Percentiles rank a stretch among this genome's conserved stretches.
These are phyloP conservation scores for Lateolabrax maculatus DNA, from an alignment of 2,797 vertebrate species.

Conservation along the genomic window DNA sequence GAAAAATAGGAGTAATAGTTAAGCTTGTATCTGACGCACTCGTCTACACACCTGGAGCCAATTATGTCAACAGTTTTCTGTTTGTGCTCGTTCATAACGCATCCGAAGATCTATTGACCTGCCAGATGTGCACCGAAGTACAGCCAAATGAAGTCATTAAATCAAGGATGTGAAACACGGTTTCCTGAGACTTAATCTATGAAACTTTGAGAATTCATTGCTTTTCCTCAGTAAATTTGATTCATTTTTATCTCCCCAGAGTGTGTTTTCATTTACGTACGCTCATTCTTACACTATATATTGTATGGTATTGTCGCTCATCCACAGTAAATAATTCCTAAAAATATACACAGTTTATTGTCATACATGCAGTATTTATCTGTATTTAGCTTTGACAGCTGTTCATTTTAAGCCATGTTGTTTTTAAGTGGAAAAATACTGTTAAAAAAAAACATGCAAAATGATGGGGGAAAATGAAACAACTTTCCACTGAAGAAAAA, in stretches of 20 bases:
- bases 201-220: conserved; percentile 14
- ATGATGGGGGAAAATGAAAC: neutral
- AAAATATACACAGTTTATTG: neutral
- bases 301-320: neutral
- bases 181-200: conserved; percentile 13
- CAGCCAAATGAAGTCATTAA: conserved; percentile 31
- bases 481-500: neutral
- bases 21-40: neutral
- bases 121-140: conserved; percentile 39
- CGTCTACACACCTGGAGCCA: conserved; percentile 18
- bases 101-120: conserved; percentile 27
- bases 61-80: conserved; percentile 14
- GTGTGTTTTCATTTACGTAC: neutral
- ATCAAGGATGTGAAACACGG: neutral
- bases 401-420: neutral
- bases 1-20: neutral
- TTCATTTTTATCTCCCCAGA: no score
- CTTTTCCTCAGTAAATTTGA: neutral
- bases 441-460: neutral
- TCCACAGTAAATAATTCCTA: neutral
- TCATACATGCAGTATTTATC: neutral
- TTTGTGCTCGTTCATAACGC: conserved; percentile 9
- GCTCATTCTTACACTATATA: neutral
- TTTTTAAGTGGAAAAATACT: neutral
- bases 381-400: neutral